Conservation (phyloP, 2,888 invertebrate species). For the Mantis religiosa region DNA sequence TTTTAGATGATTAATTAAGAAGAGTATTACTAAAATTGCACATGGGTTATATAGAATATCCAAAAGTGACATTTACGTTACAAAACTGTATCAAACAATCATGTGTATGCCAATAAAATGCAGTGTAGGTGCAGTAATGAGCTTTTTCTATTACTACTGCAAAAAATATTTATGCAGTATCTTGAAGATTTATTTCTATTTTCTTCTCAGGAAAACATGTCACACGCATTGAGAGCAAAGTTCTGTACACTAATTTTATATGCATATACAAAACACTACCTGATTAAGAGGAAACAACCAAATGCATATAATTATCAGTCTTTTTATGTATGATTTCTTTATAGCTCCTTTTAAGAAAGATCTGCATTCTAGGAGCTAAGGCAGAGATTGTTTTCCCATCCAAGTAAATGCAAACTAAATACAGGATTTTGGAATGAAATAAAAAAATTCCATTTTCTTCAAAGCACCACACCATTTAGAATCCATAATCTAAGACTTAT, state of each 20-base stretch:
- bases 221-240: not conserved
- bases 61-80: not conserved
- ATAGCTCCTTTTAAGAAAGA: not conserved
- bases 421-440: not conserved
- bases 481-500: not conserved
- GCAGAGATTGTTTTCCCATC: not conserved
- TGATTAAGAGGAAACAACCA: not conserved
- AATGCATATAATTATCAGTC: not conserved
- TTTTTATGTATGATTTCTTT: not conserved
- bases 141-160: not conserved
- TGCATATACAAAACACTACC: not conserved
- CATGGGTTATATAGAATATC: not conserved
- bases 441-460: not conserved
- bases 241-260: not conserved
- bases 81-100: not conserved
- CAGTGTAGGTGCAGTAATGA: not conserved
- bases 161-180: not conserved
- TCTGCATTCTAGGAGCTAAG: not conserved
- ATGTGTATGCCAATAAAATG: not conserved
- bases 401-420: not conserved
- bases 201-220: not conserved
- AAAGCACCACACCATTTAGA: not conserved
- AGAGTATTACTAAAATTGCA: not conserved
- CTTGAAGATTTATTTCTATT: not conserved
- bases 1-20: not conserved